Evolutionary conservation across 2,113 vertebrate genomes (phyloP).

Genomic region (Callorhinus ursinus): DNA sequence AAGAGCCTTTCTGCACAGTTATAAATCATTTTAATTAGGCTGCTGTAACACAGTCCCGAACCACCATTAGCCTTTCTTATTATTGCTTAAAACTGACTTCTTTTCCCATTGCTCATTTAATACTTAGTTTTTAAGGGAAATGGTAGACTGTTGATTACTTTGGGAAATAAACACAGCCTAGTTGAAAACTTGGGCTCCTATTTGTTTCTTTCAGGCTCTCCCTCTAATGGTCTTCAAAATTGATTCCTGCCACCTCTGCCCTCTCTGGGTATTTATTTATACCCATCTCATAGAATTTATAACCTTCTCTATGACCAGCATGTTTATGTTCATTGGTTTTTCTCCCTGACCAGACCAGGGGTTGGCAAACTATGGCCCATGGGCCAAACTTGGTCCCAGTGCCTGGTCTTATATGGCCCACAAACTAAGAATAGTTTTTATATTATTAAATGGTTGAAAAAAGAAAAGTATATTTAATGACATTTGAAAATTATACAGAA

Average conservation of each 20-base stretch:
- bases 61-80: constrained; percentile 43
- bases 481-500: background rate
- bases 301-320: background rate
- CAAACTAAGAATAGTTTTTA: background rate
- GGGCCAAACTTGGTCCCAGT: background rate
- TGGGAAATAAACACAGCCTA: background rate
- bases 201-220: background rate
- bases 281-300: background rate
- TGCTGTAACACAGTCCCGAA: background rate
- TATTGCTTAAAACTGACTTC: constrained; percentile 68
- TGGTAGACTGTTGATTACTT: background rate
- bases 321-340: background rate
- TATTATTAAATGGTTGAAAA: background rate
- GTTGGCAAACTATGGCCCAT: background rate
- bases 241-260: background rate
- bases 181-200: background rate
- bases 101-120: constrained; percentile 60
- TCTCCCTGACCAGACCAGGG: background rate
- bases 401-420: background rate
- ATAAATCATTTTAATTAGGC: constrained; percentile 78
- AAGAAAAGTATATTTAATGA: background rate
- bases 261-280: background rate
- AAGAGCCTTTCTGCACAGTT: constrained; percentile 27
- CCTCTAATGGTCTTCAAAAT: background rate
- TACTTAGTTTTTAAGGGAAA: constrained; percentile 63